phyloP scores from a whole-genome alignment of 2,888 invertebrate genomes.

The Himalopsyche japonica region DNA sequence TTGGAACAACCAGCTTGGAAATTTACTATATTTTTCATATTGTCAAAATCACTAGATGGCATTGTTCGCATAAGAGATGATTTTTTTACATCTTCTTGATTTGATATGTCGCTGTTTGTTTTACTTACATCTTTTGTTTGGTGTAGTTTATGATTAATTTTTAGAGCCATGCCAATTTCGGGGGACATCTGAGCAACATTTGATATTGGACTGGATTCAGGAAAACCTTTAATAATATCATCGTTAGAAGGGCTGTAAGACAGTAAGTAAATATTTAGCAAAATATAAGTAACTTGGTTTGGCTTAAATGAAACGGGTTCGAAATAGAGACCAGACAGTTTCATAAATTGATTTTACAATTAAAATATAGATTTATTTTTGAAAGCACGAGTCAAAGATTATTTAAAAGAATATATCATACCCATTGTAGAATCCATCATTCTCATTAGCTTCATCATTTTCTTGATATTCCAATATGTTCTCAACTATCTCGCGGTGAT shows the following conservation, averaged over 20 bases:
- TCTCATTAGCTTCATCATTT: slow-evolving; percentile 21
- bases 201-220: neutral
- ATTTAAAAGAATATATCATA: neutral
- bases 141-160: neutral
- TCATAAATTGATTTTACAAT: too few relatives aligned
- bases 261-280: neutral
- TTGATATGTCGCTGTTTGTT: neutral
- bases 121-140: neutral
- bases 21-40: neutral
- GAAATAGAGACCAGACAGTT: too few relatives aligned
- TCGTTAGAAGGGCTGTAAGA: neutral
- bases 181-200: neutral
- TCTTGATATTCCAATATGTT: slow-evolving; percentile 22
- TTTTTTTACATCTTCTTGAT: neutral
- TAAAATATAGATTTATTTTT: too few relatives aligned
- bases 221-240: neutral
- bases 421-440: slow-evolving; percentile 21
- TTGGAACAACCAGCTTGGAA: neutral
- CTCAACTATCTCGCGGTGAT: slow-evolving; percentile 18
- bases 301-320: too few relatives aligned
- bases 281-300: neutral
- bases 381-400: too few relatives aligned
- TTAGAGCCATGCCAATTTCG: neutral
- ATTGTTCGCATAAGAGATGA: neutral
- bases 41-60: neutral